Base-by-base conservation (phyloP, 30 jellyfish, hydroid and myxozoan species). In the Aurelia sp. region DNA sequence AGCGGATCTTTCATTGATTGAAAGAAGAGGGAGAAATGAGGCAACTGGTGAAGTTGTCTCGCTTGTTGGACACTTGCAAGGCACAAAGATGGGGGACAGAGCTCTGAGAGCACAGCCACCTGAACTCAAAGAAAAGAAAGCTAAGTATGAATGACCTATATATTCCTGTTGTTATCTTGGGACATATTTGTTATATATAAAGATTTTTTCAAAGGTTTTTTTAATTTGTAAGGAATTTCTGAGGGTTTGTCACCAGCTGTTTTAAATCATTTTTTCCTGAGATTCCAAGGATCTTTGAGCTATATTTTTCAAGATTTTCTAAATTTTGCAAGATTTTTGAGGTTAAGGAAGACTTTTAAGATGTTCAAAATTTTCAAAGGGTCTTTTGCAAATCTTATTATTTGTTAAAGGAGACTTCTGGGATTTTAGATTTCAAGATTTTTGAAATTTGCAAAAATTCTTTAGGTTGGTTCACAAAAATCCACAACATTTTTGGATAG, bases 31-130 rank as follows among this genome's bases (percentile, higher is more conserved):
- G 18, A 88, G 96, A 86, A 98, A 96, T 96, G 99, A 96, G 61
- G 97, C 99, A 13, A 90, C 98, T 22, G 99, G 99, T 18, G 99
- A 96, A 74, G 99, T 96, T 30, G 58, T 90, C 77, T 96, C 99
- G 0, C 97, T 96, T 33, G 97, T 91, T 67, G 97, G 97, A 20
- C 99, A 90, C 82, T 69, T 96, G 50, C 79, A 67, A 51, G 94
- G 96, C 47, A 86, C 88, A 20, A 96, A 91, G 82, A 96, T 96
- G 99, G 99, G 99, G 19, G 99, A 96, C 97, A 96, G 82, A 78
- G 90, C 95, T 15, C 88, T 24, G 74, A 69, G 98, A 71, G 84
- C 99, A 11, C 87, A 71, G 24, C 95, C 98, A 8, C 97, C 97
- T 18, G 96, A 73, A 80, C 90, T 85, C 48, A 96, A 89, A 63